Conservation (phyloP, 2,113 vertebrate genomes). For the Noctilio leporinus region DNA sequence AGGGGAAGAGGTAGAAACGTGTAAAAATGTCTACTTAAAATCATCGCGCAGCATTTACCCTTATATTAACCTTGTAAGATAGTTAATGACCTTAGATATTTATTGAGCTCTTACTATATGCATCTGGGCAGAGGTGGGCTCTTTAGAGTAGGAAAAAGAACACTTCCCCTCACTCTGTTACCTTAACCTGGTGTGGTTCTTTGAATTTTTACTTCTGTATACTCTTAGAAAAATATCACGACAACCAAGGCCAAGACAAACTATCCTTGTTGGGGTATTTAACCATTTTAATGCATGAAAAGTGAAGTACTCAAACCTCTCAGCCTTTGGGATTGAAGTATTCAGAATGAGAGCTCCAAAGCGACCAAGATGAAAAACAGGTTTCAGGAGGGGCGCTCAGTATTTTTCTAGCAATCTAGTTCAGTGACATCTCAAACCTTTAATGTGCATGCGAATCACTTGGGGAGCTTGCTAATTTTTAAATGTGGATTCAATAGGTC, state of each 20-base stretch:
- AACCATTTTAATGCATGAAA: not conserved
- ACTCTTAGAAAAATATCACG: not conserved
- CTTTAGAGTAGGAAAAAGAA: not conserved
- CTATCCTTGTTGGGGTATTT: not conserved
- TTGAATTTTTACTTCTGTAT: not conserved
- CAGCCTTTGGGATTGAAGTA: not conserved
- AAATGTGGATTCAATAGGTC: not conserved
- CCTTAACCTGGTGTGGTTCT: not conserved
- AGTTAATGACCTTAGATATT: not conserved
- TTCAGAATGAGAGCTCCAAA: not conserved
- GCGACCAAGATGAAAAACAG: not conserved
- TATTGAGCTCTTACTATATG: not conserved
- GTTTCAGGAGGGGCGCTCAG: not conserved
- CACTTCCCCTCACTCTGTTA: not conserved
- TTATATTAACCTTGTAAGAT: not conserved
- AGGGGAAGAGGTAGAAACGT: not conserved
- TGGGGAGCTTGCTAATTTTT: not conserved
- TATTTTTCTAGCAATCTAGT: not conserved
- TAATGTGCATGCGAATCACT: not conserved
- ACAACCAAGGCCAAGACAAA: not conserved
- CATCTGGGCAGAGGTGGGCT: not conserved
- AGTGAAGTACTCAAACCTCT: not conserved
- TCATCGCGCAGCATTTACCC: not conserved
- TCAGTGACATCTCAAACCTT: slow-evolving; percentile 31
- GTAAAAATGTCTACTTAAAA: not conserved